A percentile compares a stretch with the other conserved stretches of the same genome.
These are phyloP conservation scores for Drosophila malerkotliana DNA, from an alignment of 1,140 invertebrate genomes.

Conservation along the genomic window DNA sequence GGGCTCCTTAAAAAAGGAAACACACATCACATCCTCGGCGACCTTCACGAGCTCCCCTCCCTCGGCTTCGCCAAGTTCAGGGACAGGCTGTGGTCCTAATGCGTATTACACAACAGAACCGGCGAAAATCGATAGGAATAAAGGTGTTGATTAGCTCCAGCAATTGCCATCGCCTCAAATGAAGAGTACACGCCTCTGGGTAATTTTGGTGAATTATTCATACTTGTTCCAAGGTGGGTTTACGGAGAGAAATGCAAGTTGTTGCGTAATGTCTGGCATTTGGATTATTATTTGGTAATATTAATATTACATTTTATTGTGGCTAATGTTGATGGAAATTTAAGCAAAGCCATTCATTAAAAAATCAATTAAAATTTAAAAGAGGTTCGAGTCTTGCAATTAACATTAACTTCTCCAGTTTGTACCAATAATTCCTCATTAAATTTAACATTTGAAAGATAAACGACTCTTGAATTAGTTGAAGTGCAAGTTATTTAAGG, in stretches of 20 bases:
- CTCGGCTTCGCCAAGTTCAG: constrained; percentile 56
- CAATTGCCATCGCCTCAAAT: constrained; percentile 17
- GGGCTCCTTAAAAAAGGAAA: constrained; percentile 4
- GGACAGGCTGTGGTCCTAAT: constrained; percentile 47
- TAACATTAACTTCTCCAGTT: background rate
- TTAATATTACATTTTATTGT: no score
- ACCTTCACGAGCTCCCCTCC: background rate
- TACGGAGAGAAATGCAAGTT: constrained; percentile 3
- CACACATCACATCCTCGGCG: constrained; percentile 9
- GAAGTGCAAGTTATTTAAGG: background rate
- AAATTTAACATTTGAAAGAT: background rate
- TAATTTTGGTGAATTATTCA: constrained; percentile 46
- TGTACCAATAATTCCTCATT: background rate
- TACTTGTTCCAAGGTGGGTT: constrained; percentile 12
- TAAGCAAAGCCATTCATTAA: background rate
- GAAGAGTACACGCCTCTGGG: constrained; percentile 1
- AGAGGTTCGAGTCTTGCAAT: background rate
- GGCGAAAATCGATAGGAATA: constrained; percentile 62
- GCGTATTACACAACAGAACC: constrained; percentile 65
- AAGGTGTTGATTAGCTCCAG: constrained; percentile 50
- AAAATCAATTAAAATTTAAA: background rate
- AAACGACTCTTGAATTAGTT: background rate
- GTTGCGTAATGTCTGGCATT: constrained; percentile 23
- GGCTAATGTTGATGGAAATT: no score
- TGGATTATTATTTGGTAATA: background rate